phyloP scores from a whole-genome alignment of 1,140 invertebrate species.

The Archivesica marissinica region DNA sequence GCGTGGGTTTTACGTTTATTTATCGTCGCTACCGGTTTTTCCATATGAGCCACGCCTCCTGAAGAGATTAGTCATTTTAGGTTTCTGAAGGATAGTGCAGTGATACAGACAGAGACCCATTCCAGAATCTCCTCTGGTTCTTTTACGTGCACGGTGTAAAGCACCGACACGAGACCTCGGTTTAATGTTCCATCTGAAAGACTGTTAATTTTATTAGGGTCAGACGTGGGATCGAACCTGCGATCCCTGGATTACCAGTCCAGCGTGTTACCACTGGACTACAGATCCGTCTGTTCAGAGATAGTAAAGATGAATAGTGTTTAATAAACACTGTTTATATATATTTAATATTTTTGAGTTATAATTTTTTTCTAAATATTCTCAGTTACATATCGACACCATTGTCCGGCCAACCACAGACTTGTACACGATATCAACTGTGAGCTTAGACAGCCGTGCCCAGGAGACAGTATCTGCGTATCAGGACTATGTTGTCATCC shows the following conservation, averaged over 20 bases:
- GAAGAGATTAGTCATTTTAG: no score
- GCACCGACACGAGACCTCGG: no score
- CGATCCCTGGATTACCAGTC: background rate
- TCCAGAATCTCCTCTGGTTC: no score
- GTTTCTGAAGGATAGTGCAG: no score
- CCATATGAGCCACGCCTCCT: no score
- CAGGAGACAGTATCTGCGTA: background rate
- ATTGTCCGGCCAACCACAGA: background rate
- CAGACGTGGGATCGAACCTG: background rate
- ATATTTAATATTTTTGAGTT: background rate
- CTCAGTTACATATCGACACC: background rate
- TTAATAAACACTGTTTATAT: background rate
- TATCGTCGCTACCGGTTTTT: no score
- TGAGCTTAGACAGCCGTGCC: conserved; percentile 21
- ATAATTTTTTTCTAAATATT: background rate
- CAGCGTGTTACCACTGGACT: background rate
- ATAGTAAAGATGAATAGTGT: background rate
- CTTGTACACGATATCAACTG: conserved; percentile 2
- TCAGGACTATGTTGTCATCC: conserved; percentile 8
- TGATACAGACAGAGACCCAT: no score
- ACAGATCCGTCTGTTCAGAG: no score
- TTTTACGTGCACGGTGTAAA: no score
- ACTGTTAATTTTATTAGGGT: no score
- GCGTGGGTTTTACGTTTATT: no score
- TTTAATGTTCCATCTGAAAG: no score